Evolutionary conservation across 2,888 invertebrate genomes (phyloP), one percentile per base, ranked within the genome.

Genomic region (Hydrotaea diabolus): DNA sequence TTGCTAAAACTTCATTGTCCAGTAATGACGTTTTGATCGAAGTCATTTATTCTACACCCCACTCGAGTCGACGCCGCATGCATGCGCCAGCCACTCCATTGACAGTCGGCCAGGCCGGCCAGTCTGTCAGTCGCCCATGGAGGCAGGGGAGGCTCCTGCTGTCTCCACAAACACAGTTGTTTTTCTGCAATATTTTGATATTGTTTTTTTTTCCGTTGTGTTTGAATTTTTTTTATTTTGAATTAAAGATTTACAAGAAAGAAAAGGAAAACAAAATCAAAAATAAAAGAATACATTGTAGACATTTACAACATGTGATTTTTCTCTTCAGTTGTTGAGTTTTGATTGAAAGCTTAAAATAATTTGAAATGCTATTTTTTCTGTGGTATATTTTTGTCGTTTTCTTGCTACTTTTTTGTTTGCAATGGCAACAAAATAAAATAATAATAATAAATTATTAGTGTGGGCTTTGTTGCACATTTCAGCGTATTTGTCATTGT

Each of bases 261-360:
- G 17, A 0, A n/a, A 43, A 13, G 43, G 11, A 9, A 36, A 19
- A 39, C 39, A 39, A 43, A 19, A 39, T 2, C 2, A 49, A 36
- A 64, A 19, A 39, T 43, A 39, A 43, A 19, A 39, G n/a, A 13
- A 49, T 49, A 49, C 49, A 49, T 49, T 49, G 49, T 49, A n/a
- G n/a, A 49, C 9, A 59, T 39, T 31, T 26, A 53, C 71, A 49
- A 71, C 71, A 69, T 69, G 71, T 71, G 49, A 4, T 49, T 49
- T 49, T 49, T 15, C 53, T 31, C 49, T n/a, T 59, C 69, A 69
- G 23, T 69, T 74, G 59, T 43, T 23, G 55, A 77, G 69, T 74
- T 80, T 85, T 85, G 85, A 85, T 85, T 85, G 85, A 85, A 85
- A 82, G 81, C 85, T 85, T 17, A 82, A n/a, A 77, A n/a, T n/a